Evolutionary conservation across 1,140 invertebrate species (phyloP), one percentile per base, ranked within the genome.

Genomic region (Halyomorpha halys): DNA sequence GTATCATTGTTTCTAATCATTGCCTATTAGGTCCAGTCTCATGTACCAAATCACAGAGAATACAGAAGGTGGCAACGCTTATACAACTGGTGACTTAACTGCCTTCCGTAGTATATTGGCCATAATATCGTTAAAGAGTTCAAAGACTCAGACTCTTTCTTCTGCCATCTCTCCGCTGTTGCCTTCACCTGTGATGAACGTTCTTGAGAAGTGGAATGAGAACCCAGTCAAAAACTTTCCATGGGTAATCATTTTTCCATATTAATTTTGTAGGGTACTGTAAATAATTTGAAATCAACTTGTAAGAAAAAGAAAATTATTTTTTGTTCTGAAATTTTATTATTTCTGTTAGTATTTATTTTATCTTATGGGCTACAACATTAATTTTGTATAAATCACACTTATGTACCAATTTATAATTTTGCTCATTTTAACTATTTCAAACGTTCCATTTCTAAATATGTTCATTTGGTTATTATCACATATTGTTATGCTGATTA

Each of bases 171-270:
- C 80, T 44, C 73, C 76, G 3, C 73, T 81, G 16, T 72, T 87
- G 60, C 85, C 85, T 1, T 74, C 76, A 27, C 74, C 76, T 45
- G 75, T 86, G 2, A 76, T 78, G 14, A 78, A 78, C 49, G 79
- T 81, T 4, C 72, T 86, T 2, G 83, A 86, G 65, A 83, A 83
- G 65, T 87, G 85, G 85, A 83, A 81, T 69, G 76, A 73, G 15
- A 78, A 77, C 6, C 71, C 70, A 6, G 74, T 78, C 15, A 70
- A 77, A 63, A 79, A 81, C 39, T 78, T 82, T 56, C 78, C 81
- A 6, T 77, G 74, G 76, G 74, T 75, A 66, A 61, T 63, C 63
- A 53, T 39, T 39, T 39, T 39, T 39, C 11, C 27, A 1, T 39
- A 39, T 3, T 39, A 6, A 39, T 39, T 1, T 39, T 39, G 11